Evolutionary conservation across 2,888 invertebrate genomes (phyloP).

Genomic region (Cordilura impudica): DNA sequence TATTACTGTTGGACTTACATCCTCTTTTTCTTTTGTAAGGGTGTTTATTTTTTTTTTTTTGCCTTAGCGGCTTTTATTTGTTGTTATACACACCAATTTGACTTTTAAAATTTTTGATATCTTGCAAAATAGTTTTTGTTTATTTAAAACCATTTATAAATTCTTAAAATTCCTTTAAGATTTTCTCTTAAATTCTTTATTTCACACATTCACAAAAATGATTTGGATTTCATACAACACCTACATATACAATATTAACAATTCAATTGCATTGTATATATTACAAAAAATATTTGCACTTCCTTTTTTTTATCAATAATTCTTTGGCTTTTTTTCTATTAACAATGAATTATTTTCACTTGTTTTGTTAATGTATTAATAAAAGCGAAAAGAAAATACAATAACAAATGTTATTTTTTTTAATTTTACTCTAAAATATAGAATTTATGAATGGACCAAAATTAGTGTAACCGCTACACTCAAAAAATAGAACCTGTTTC

Average conservation of each 20-base stretch:
- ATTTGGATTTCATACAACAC: conserved; percentile 20
- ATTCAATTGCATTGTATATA: neutral
- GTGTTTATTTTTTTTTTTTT: conserved; percentile 2
- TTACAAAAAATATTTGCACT: neutral
- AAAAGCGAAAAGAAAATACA: neutral
- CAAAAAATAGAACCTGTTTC: conserved; percentile 27
- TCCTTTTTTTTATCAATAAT: neutral
- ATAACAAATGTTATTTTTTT: neutral
- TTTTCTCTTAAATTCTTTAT: neutral
- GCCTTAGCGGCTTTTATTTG: conserved; percentile 8
- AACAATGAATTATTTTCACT: conserved; percentile 5
- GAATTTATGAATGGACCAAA: conserved; percentile 26
- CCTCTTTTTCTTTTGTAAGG: neutral
- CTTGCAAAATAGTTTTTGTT: neutral
- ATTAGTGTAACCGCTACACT: neutral
- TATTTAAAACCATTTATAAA: neutral
- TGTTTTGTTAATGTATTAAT: neutral
- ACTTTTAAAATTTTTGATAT: neutral
- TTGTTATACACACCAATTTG: conserved; percentile 31
- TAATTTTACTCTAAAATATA: conserved; percentile 11
- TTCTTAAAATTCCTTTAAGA: neutral
- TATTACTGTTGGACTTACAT: neutral
- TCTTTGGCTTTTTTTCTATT: neutral
- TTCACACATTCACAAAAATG: conserved; percentile 1
- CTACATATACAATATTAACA: neutral